Evolutionary conservation across 2,888 invertebrate species (phyloP).

Genomic region (Ornithoptera priamus): DNA sequence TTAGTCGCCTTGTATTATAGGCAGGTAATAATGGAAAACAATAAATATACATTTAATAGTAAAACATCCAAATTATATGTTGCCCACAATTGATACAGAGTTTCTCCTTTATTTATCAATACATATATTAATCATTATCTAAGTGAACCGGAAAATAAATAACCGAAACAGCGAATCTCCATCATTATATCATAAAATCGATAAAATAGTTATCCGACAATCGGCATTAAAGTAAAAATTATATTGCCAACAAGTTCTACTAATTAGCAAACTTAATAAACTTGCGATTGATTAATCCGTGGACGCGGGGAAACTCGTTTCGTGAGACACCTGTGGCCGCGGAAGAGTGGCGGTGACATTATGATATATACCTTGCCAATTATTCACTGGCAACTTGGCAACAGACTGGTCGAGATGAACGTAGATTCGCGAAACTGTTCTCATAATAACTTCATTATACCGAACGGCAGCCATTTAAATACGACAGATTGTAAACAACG

Average conservation of each 20-base stretch:
- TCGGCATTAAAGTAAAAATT: slow-evolving; percentile 9
- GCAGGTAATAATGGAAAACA: too few relatives aligned
- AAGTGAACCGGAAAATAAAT: not conserved
- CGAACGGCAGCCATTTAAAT: not conserved
- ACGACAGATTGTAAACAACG: not conserved
- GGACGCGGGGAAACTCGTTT: slow-evolving; percentile 20
- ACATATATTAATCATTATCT: too few relatives aligned
- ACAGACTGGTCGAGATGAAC: slow-evolving; percentile 10
- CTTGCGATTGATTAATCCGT: slow-evolving; percentile 25
- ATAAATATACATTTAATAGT: too few relatives aligned
- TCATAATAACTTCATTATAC: not conserved
- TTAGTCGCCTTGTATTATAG: too few relatives aligned
- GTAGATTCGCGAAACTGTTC: not conserved
- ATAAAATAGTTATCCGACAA: not conserved
- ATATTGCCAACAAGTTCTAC: slow-evolving; percentile 18
- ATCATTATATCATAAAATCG: slow-evolving; percentile 5
- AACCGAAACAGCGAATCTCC: not conserved
- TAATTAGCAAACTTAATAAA: slow-evolving; percentile 29
- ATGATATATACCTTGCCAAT: slow-evolving; percentile 16
- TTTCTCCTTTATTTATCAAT: too few relatives aligned
- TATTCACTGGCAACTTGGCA: slow-evolving; percentile 1
- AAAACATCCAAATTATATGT: too few relatives aligned
- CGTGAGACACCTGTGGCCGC: slow-evolving; percentile 26
- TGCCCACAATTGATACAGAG: too few relatives aligned
- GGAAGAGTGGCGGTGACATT: slow-evolving; percentile 29